Percentiles rank a stretch among this genome's conserved stretches.
These are phyloP conservation scores for Euzophera pinguis DNA, from an alignment of 2,888 invertebrate species.

Conservation along the genomic window DNA sequence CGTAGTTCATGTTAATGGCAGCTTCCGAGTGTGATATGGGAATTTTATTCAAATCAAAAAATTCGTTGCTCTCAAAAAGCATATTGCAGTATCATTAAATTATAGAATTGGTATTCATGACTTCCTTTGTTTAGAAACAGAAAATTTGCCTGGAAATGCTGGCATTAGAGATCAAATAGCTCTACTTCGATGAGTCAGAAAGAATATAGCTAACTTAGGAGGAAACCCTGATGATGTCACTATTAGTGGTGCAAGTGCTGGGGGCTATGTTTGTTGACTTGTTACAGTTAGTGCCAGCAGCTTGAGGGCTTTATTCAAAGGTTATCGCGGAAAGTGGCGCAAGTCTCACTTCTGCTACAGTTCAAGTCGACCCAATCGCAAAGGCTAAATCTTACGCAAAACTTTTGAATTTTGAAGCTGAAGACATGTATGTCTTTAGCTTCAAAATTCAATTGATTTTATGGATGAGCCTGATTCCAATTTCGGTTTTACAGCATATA, in stretches of 20 bases:
- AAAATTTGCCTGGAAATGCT: slow-evolving; percentile 20
- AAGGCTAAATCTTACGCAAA: neutral
- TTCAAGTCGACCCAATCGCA: neutral
- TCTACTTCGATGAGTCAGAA: slow-evolving; percentile 18
- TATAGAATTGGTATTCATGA: neutral
- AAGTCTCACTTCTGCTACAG: neutral
- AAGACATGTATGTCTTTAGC: neutral
- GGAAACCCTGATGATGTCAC: slow-evolving; percentile 8
- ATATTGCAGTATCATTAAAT: neutral
- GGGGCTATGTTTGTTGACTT: neutral
- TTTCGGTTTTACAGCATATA: neutral
- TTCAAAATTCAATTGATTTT: no score
- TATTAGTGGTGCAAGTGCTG: neutral
- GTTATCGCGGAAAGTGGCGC: neutral
- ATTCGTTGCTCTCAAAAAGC: no score
- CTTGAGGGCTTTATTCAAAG: neutral
- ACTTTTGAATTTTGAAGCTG: neutral
- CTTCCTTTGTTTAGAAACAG: slow-evolving; percentile 6
- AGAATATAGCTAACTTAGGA: slow-evolving; percentile 22
- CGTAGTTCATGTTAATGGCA: no score
- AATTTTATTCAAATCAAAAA: no score
- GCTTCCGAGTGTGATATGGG: no score
- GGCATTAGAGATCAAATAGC: slow-evolving; percentile 25
- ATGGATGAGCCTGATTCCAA: no score
- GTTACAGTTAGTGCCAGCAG: neutral